Evolutionary conservation across 2,888 invertebrate genomes (phyloP).

Genomic region (Kuschelorhynchus macadamiae): DNA sequence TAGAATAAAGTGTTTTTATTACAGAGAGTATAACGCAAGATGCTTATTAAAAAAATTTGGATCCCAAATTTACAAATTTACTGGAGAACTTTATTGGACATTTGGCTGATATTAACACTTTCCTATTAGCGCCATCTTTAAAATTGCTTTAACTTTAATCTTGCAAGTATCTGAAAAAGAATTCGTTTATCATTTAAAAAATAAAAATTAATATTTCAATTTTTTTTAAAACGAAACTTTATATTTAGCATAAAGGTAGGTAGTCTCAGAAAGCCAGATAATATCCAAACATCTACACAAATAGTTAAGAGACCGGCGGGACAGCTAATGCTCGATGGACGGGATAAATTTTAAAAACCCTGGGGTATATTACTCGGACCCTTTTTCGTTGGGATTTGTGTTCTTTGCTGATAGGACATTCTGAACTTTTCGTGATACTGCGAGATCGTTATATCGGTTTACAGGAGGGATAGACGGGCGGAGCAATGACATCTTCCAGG

Average conservation of each 20-base stretch:
- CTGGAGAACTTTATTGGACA: too few relatives aligned
- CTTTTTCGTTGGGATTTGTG: slow-evolving; percentile 3
- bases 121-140: too few relatives aligned
- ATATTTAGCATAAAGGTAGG: not conserved
- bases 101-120: too few relatives aligned
- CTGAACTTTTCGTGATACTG: not conserved
- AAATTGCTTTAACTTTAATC: too few relatives aligned
- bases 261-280: not conserved
- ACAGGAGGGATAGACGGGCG: too few relatives aligned
- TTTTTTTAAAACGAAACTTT: not conserved
- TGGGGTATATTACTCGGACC: slow-evolving; percentile 15
- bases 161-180: too few relatives aligned
- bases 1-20: too few relatives aligned
- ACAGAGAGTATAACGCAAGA: too few relatives aligned
- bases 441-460: not conserved
- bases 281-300: not conserved
- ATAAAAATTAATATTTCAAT: not conserved
- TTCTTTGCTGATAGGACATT: not conserved
- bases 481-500: too few relatives aligned
- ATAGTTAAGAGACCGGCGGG: not conserved
- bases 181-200: too few relatives aligned
- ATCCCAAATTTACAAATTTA: too few relatives aligned
- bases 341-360: slow-evolving; percentile 16
- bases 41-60: too few relatives aligned
- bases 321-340: not conserved